Conservation (phyloP, 2,888 invertebrate species). For the Glaucopsyche alexis region DNA sequence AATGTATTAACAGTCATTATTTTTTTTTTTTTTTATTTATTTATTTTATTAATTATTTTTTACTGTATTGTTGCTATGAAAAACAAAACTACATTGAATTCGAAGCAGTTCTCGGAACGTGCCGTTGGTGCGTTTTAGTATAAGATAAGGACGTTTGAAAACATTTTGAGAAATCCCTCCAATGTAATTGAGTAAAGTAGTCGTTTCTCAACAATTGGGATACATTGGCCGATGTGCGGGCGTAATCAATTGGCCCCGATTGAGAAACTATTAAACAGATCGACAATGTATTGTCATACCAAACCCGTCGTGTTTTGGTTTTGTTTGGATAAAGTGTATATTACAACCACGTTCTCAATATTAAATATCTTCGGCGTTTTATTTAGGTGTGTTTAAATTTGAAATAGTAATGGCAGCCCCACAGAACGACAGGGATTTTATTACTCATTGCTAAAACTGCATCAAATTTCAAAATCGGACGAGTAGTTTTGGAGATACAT, state of each 20-base stretch:
- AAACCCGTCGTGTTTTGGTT: too few species aligned
- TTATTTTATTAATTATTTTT: neutral
- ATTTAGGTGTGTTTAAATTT: too few species aligned
- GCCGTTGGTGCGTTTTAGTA: neutral
- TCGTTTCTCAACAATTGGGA: conserved; percentile 37
- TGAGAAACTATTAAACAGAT: conserved; percentile 54
- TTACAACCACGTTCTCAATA: too few species aligned
- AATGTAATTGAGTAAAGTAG: neutral
- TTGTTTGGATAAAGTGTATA: too few species aligned
- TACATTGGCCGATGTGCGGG: conserved; percentile 44
- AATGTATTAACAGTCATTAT: neutral
- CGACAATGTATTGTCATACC: conserved; percentile 22
- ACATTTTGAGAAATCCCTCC: conserved; percentile 28
- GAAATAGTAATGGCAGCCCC: too few species aligned
- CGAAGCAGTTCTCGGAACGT: conserved; percentile 22
- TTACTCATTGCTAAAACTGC: too few species aligned
- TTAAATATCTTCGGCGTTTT: too few species aligned
- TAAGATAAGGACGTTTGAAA: conserved; percentile 32
- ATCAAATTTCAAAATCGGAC: too few species aligned
- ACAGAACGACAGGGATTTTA: too few species aligned
- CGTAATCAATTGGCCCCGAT: conserved; percentile 66
- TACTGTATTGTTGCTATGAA: neutral
- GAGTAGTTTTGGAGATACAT: too few species aligned
- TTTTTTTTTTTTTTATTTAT: too few species aligned
- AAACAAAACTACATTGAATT: neutral